A percentile compares a stretch with the other conserved stretches of the same genome.
These are phyloP conservation scores for Sarcophilus harrisii DNA, from an alignment of 2,797 vertebrate species.

Conservation along the genomic window DNA sequence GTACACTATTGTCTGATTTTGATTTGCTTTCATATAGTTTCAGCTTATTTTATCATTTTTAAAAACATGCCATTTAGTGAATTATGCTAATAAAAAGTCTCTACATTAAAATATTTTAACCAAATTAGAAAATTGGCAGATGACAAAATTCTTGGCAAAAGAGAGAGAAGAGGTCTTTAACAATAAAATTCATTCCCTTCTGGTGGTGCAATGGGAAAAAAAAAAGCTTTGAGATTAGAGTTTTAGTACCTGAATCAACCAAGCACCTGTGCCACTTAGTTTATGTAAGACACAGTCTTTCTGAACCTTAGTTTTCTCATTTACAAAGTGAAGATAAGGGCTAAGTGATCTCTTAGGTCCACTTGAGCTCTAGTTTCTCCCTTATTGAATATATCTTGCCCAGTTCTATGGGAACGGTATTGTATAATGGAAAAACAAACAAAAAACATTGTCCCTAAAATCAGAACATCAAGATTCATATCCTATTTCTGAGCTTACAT, in stretches of 20 bases:
- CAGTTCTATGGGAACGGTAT: background rate
- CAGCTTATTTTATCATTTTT: background rate
- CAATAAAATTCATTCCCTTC: background rate
- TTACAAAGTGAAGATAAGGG: background rate
- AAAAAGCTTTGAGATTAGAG: background rate
- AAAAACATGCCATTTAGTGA: background rate
- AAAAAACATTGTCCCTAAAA: too few species aligned
- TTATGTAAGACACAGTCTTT: background rate
- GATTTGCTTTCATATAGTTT: background rate
- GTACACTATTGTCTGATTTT: background rate
- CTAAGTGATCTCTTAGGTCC: background rate
- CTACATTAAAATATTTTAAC: background rate
- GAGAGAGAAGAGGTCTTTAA: background rate
- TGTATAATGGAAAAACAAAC: background rate
- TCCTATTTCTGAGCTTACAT: background rate
- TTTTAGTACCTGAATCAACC: background rate
- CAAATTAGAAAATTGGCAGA: background rate
- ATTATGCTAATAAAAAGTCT: background rate
- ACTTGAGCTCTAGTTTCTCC: background rate
- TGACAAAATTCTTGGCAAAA: background rate
- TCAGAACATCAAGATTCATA: background rate
- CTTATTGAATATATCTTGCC: too few species aligned
- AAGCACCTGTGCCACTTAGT: background rate
- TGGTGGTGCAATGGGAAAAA: background rate
- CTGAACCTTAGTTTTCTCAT: background rate